Evolutionary conservation across 2,797 vertebrate genomes (phyloP), one percentile per base, ranked within the genome.

Genomic region (Hephaestus fuliginosus): DNA sequence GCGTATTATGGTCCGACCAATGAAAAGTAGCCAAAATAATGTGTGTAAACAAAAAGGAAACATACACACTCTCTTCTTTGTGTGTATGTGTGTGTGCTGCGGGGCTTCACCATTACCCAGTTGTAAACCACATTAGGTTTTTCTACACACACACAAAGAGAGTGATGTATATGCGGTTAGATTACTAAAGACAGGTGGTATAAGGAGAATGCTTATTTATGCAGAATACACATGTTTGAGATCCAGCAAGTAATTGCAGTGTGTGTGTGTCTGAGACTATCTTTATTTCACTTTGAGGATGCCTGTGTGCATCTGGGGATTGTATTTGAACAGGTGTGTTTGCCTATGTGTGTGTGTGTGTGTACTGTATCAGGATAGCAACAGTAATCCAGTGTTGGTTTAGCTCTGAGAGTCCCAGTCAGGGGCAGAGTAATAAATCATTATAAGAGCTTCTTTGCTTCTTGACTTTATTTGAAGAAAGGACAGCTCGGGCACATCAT

Each of bases 351-450:
- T 55, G 44, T 55, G 55, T 67, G 33, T 70, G 70, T 67, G 53
- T 57, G 49, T 30, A n/a, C 64, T 58, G 46, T 49, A 17, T 41
- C 41, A 5, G 20, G 68, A 30, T 7, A 39, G 44, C 44, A 80
- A 60, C 49, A 81, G 76, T 63, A 79, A 77, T 72, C 61, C 61
- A 66, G 28, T 67, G 64, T 69, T 78, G 72, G 55, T 85, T 77
- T 51, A 70, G 70, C 51, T 74, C 30, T 56, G n/a, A 48, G 75
- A 84, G 58, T 55, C 22, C 15, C 12, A 64, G 33, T 52, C 77
- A 74, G 73, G 74, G 49, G 28, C 64, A 65, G 25, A 63, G 60
- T 4, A 11, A 86, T 86, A 68, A 86, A 86, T 88, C 83, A 84
- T 67, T 55, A 30, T 49, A 44, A 87, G 66, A 72, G 65, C n/a